Conservation (phyloP, 2,888 invertebrate genomes). For the Julus scandinavius region DNA sequence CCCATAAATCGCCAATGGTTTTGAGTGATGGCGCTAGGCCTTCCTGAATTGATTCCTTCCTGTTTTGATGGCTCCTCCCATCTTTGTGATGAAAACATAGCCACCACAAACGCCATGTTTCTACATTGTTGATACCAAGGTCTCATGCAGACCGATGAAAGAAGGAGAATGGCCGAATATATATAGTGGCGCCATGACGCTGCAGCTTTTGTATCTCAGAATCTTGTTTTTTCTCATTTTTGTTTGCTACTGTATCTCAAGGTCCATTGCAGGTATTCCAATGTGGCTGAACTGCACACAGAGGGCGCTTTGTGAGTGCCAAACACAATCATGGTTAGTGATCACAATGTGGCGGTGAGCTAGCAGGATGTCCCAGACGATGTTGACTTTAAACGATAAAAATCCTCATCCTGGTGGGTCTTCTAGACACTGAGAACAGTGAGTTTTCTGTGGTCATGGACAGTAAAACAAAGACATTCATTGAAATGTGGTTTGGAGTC, state of each 20-base stretch:
- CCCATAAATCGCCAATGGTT: not conserved
- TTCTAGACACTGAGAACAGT: not conserved
- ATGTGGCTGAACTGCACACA: not conserved
- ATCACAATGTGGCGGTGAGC: not conserved
- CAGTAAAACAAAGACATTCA: not conserved
- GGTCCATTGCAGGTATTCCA: not conserved
- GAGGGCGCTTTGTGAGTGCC: not conserved
- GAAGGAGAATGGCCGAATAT: not conserved
- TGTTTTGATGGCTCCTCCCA: not conserved
- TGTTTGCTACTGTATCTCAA: not conserved
- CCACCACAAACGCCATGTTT: not conserved
- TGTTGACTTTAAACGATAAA: too few relatives aligned
- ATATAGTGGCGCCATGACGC: not conserved
- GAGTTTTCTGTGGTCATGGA: not conserved
- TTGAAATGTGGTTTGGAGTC: not conserved
- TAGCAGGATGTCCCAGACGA: not conserved
- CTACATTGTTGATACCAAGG: not conserved
- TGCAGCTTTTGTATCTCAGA: not conserved
- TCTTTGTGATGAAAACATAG: not conserved
- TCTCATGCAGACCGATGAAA: not conserved
- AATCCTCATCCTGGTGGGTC: too few relatives aligned
- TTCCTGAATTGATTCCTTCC: conserved; percentile 14
- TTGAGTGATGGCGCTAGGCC: not conserved
- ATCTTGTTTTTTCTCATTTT: not conserved
- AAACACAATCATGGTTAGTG: not conserved